Evolutionary conservation across 2,888 invertebrate species (phyloP), one percentile per base, ranked within the genome.

Genomic region (Drosophila macrospina): DNA sequence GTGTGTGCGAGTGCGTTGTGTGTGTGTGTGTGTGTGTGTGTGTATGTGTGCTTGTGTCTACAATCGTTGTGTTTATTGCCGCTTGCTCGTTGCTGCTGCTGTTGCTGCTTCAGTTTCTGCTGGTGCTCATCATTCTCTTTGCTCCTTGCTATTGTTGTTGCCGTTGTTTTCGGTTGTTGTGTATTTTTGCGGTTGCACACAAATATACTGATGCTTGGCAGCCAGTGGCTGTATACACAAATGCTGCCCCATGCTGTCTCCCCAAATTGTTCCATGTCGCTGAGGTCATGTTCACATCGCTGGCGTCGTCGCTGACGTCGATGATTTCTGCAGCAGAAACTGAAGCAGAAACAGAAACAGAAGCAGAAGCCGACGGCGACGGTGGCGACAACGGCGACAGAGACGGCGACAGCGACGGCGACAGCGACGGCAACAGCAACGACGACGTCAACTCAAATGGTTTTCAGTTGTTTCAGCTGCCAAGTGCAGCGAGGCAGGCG

Each of bases 111-210:
- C 54, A 28, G 54, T n/a, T 57, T 8, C 44, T 57, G 28, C 64
- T 47, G 45, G 37, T 54, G 39, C 62, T 57, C 69, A 54, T 74
- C 75, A 62, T 45, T 34, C 47, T 51, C 68, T 39, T 42, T 39
- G 54, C 32, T 54, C 52, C 45, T 48, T 51, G 74, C 55, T 45
- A 13, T 2, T 72, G 42, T n/a, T 61, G 60, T 15, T 74, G 57
- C 37, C 65, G 57, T 54, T 71, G 20, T 34, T 16, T n/a, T 6
- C 26, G 56, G 41, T 52, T 65, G 34, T 44, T 69, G 77, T 82
- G 74, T 86, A 86, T 77, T 86, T 74, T 77, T 83, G 83, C 59
- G 88, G 83, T 80, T 70, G 61, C 80, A 83, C 88, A 88, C 83
- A 83, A 88, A 83, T 83, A 83, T 86, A 88, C 69, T 82, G 82